Evolutionary conservation across 2,888 invertebrate genomes (phyloP).

Genomic region (Amphiduros pacificus): DNA sequence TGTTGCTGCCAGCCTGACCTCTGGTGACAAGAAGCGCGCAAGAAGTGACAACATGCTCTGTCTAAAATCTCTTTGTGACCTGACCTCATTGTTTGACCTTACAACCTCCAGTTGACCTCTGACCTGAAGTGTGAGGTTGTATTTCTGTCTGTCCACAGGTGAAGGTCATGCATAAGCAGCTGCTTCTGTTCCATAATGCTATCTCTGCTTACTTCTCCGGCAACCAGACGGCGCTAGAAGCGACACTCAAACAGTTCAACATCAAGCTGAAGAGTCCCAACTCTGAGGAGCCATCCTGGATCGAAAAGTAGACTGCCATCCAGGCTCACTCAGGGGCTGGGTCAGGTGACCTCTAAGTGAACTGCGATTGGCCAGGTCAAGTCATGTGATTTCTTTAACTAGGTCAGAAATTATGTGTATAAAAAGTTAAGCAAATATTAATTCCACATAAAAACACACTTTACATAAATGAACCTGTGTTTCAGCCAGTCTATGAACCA

Average conservation of each 20-base stretch:
- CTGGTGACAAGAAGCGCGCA: background rate
- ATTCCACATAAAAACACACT: too few species aligned
- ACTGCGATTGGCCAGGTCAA: too few species aligned
- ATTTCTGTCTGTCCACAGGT: constrained; percentile 67
- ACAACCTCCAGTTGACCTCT: background rate
- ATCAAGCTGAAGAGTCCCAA: constrained; percentile 85
- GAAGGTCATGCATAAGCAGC: constrained; percentile 98
- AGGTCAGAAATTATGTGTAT: too few species aligned
- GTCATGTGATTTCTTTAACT: too few species aligned
- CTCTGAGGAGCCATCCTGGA: constrained; percentile 77
- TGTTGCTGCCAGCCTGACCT: background rate
- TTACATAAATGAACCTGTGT: too few species aligned
- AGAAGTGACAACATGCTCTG: background rate
- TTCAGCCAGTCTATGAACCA: too few species aligned
- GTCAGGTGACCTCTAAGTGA: too few species aligned
- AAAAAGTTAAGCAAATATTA: too few species aligned
- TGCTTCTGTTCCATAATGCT: constrained; percentile 93
- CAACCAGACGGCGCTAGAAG: constrained; percentile 89
- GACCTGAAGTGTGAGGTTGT: background rate
- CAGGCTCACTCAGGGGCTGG: background rate
- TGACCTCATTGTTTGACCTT: too few species aligned
- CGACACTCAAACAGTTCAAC: constrained; percentile 92
- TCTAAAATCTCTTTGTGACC: background rate
- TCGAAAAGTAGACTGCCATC: constrained; percentile 65
- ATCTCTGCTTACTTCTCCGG: constrained; percentile 96